Percentiles rank a stretch among this genome's conserved stretches.
These are phyloP conservation scores for Aporophyla lueneburgensis DNA, from an alignment of 2,888 invertebrate species.

Conservation along the genomic window DNA sequence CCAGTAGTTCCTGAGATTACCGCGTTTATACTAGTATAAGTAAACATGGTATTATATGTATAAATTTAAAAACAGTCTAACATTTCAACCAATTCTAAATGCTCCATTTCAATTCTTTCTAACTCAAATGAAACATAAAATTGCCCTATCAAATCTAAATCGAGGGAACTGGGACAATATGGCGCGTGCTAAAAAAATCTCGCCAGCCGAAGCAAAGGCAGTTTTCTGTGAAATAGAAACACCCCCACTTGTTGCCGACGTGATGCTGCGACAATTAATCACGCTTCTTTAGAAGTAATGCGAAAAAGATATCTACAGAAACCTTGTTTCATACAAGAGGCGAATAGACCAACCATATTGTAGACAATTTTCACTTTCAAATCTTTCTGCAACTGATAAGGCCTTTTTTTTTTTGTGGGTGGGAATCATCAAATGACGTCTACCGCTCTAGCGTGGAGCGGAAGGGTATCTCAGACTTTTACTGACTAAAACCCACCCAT, in stretches of 20 bases:
- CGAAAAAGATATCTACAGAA: constrained; percentile 7
- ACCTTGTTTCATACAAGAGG: background rate
- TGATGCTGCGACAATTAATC: constrained; percentile 55
- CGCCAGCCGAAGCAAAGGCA: constrained; percentile 10
- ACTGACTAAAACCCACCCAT: no score
- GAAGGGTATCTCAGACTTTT: no score
- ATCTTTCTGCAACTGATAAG: no score
- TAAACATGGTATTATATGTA: no score
- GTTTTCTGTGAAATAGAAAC: constrained; percentile 51
- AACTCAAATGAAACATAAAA: constrained; percentile 9
- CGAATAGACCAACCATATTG: background rate
- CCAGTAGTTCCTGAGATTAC: no score
- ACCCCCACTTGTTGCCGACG: constrained; percentile 60
- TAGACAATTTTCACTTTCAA: no score
- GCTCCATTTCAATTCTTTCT: background rate
- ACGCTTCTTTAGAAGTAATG: constrained; percentile 13
- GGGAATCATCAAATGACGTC: no score
- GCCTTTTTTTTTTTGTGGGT: no score
- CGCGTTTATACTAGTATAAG: no score
- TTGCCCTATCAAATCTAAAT: constrained; percentile 26
- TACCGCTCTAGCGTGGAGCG: no score
- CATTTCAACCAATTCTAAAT: background rate
- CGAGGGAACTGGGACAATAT: background rate
- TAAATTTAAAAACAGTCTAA: background rate
- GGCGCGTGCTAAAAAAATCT: background rate